Evolutionary conservation across 2,113 vertebrate genomes (phyloP).

Genomic region (Suncus etruscus): DNA sequence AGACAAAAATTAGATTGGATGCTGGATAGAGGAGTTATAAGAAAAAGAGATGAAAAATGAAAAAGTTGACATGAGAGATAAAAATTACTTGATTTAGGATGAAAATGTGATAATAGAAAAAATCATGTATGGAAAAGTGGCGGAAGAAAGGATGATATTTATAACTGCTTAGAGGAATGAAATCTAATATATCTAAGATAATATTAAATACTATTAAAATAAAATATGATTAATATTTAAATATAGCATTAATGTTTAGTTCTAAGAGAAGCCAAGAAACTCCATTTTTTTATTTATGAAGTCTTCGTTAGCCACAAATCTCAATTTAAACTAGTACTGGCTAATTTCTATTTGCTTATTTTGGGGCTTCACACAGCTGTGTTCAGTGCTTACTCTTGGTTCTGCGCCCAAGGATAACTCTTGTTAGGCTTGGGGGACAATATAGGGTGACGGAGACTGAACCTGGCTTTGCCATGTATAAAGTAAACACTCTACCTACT

Average conservation of each 20-base stretch:
- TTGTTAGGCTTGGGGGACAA: no score
- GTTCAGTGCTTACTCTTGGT: no score
- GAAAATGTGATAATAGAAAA: background rate
- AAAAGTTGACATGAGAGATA: background rate
- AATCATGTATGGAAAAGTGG: background rate
- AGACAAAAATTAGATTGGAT: background rate
- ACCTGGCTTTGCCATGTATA: no score
- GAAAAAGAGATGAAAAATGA: background rate
- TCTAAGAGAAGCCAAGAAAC: background rate
- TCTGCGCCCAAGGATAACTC: no score
- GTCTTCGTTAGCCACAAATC: background rate
- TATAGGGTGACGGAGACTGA: no score
- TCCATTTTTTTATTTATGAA: background rate
- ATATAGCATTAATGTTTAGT: background rate
- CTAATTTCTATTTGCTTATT: no score
- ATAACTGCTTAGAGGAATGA: background rate
- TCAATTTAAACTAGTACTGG: background rate
- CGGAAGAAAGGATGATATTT: background rate
- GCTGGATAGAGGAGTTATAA: background rate
- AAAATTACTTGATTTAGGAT: background rate
- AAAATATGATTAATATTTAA: slow-evolving; percentile 15
- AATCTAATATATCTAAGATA: background rate
- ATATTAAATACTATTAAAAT: background rate
- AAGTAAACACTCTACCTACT: no score
- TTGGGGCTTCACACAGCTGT: no score